Percentiles rank a stretch among this genome's conserved stretches.
Evolutionary conservation across 1,140 invertebrate genomes (phyloP).

Genomic region (Drosophila santomea): DNA sequence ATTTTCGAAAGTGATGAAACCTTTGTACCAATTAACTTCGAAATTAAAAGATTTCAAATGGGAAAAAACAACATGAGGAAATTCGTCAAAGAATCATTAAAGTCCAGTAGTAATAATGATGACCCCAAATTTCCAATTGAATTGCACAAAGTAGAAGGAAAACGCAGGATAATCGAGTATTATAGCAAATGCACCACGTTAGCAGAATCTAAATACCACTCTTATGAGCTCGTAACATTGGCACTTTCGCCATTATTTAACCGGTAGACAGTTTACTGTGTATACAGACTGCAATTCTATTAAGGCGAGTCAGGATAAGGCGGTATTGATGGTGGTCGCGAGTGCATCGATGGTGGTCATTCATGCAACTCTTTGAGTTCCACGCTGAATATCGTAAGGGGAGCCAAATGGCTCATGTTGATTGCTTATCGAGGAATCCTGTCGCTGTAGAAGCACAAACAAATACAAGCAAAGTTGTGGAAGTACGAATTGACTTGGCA

Average conservation of each 20-base stretch:
- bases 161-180: too few relatives aligned
- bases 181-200: neutral
- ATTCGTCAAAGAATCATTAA: too few relatives aligned
- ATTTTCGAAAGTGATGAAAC: too few relatives aligned
- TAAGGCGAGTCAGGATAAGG: neutral
- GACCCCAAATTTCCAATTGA: too few relatives aligned
- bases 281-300: neutral
- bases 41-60: too few relatives aligned
- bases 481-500: neutral
- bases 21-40: too few relatives aligned
- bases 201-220: neutral
- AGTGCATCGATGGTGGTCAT: slow-evolving; percentile 5
- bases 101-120: too few relatives aligned
- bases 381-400: neutral
- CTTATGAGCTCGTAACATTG: neutral
- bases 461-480: neutral
- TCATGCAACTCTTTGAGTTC: neutral
- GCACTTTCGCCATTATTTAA: slow-evolving; percentile 1
- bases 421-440: slow-evolving; percentile 1
- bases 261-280: neutral
- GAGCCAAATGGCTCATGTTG: slow-evolving; percentile 2
- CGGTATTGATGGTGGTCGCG: slow-evolving; percentile 3
- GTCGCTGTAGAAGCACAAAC: neutral
- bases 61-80: too few relatives aligned
- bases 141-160: too few relatives aligned